Conservation (phyloP, 2,888 invertebrate genomes). For the Orthosia cruda region DNA sequence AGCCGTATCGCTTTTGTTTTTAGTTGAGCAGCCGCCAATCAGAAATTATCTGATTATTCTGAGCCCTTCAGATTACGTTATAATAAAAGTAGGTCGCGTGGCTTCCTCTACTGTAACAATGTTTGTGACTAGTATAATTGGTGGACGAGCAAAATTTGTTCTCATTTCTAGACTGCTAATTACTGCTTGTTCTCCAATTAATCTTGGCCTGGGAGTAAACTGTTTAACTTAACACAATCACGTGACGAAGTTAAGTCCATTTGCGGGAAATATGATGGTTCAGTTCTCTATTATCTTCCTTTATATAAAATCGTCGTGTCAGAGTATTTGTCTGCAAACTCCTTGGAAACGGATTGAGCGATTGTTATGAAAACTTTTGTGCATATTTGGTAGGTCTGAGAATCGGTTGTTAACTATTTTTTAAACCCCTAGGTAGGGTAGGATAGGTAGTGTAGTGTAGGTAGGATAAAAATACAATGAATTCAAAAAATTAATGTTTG, state of each 20-base stretch:
- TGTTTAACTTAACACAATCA: conserved; percentile 7
- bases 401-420: no score
- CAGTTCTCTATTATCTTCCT: no score
- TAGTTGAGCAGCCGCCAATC: conserved; percentile 5
- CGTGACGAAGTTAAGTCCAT: background rate
- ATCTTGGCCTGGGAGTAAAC: background rate
- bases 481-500: no score
- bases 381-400: no score
- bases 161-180: conserved; percentile 7
- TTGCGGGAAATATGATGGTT: background rate
- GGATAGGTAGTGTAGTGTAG: no score
- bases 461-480: no score
- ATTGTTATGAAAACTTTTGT: no score
- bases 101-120: conserved; percentile 10
- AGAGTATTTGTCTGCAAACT: no score
- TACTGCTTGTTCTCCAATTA: conserved; percentile 1
- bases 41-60: conserved; percentile 25
- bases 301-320: no score
- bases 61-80: conserved; percentile 20
- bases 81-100: conserved; percentile 20
- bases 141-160: background rate
- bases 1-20: conserved; percentile 7
- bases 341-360: no score
- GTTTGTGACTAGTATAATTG: background rate
- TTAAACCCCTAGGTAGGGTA: no score